These are phyloP conservation scores for Bombyx mandarina DNA, from an alignment of 1,140 invertebrate species.

Conservation along the genomic window DNA sequence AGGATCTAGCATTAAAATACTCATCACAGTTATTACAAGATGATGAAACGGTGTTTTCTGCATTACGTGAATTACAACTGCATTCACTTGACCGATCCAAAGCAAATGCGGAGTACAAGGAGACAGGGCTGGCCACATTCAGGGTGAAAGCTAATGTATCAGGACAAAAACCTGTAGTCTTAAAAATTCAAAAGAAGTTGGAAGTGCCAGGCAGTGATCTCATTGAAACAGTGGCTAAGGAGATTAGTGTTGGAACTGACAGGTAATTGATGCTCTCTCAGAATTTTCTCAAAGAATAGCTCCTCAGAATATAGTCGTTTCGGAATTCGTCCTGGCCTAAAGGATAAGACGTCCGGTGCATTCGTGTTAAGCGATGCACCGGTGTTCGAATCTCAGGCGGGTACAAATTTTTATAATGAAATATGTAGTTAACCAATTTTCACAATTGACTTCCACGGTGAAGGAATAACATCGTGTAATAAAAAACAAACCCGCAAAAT, in stretches of 20 bases:
- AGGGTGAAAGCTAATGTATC: conserved; percentile 71
- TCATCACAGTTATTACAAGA: conserved; percentile 70
- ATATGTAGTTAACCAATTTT: too few relatives aligned
- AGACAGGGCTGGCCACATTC: conserved; percentile 77
- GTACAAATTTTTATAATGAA: too few relatives aligned
- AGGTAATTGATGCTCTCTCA: conserved; percentile 34
- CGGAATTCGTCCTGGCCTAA: too few relatives aligned
- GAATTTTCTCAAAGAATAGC: too few relatives aligned
- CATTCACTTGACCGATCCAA: conserved; percentile 79
- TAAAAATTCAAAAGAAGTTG: conserved; percentile 68
- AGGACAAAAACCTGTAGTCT: conserved; percentile 41
- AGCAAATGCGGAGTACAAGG: conserved; percentile 73
- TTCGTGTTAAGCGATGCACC: too few relatives aligned
- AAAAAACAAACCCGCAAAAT: too few relatives aligned
- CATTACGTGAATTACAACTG: conserved; percentile 74
- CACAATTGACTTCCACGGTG: too few relatives aligned
- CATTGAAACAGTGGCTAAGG: conserved; percentile 68
- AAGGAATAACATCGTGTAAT: too few relatives aligned
- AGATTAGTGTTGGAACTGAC: conserved; percentile 52
- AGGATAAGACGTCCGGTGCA: too few relatives aligned
- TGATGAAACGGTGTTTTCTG: conserved; percentile 61
- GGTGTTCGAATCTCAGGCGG: too few relatives aligned
- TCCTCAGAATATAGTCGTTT: too few relatives aligned
- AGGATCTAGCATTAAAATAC: conserved; percentile 75
- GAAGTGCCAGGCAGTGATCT: conserved; percentile 70